Base-by-base conservation (phyloP, 2,797 vertebrate species). In the Spea hammondii region DNA sequence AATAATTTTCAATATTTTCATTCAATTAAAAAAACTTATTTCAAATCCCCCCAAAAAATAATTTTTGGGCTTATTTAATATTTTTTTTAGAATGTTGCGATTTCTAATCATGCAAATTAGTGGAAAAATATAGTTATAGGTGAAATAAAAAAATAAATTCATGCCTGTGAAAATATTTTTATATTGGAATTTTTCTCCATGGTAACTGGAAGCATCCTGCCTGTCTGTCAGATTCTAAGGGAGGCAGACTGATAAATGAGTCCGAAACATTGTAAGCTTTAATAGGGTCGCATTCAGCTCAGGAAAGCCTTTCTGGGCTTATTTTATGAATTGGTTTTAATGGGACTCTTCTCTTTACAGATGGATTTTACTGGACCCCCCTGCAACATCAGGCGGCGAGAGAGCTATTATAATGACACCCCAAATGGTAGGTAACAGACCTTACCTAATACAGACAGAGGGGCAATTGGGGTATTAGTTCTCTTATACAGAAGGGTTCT, bases 351-450 rank as follows among this genome's bases (percentile, higher is more conserved):
- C 0, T n/a, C 13, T 6, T 77, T 50, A 55, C 86, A 99, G 96
- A 91, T 94, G 93, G 96, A 97, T 86, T 96, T 94, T 82, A 92
- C 90, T 4, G 93, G 93, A 0, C 94, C 94, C 48, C 87, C 91
- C 0, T 95, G 93, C 85, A 90, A 87, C 44, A 83, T 92, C 71
- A 90, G 90, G 81, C 87, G 90, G 69, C 92, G 92, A 82, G 94
- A 90, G 85, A 93, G 89, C 87, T 94, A 93, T 91, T 94, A 93
- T 85, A 91, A 88, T 55, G 93, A 94, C 79, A 88, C 89, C 70
- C 84, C 90, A 84, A 91, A 90, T 12, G 95, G 96, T 99, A 85
- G 87, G 96, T 93, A 75, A 50, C 0, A 69, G 17, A 6, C 45
- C 49, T 50, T 11, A 46, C 46, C 2, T 11, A 4, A 59, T 13